phyloP scores from a whole-genome alignment of 1,140 invertebrate genomes.

The Drosophila nikananu region DNA sequence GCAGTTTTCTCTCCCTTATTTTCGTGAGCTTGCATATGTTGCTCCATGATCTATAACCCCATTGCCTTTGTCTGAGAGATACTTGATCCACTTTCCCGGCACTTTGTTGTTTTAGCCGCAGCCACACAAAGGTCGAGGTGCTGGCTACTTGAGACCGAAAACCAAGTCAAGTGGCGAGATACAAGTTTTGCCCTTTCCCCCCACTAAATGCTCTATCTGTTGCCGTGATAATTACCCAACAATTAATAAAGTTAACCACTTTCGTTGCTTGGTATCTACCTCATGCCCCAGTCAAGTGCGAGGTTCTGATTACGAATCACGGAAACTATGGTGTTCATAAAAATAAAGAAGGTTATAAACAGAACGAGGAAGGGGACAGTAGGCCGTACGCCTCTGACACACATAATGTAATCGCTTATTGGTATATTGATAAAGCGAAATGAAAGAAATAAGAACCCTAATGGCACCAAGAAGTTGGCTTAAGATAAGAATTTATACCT shows the following conservation, averaged over 20 bases:
- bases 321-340: constrained; percentile 21
- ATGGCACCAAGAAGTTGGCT: constrained; percentile 28
- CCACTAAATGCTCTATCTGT: constrained; percentile 1
- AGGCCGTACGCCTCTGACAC: constrained; percentile 18
- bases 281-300: constrained; percentile 32
- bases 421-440: constrained; percentile 37
- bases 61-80: constrained; percentile 28
- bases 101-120: constrained; percentile 18
- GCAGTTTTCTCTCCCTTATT: constrained; percentile 21
- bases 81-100: constrained; percentile 45
- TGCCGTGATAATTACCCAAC: constrained; percentile 53
- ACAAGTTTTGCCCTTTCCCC: constrained; percentile 21
- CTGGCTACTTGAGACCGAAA: constrained; percentile 27
- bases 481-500: constrained; percentile 54
- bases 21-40: constrained; percentile 38
- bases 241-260: constrained; percentile 69
- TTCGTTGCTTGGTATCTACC: constrained; percentile 44
- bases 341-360: constrained; percentile 38
- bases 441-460: constrained; percentile 14
- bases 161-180: constrained; percentile 42
- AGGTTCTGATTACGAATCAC: constrained; percentile 54
- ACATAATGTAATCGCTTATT: constrained; percentile 40
- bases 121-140: constrained; percentile 44
- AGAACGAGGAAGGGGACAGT: constrained; percentile 3
- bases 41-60: constrained; percentile 42